phyloP scores from a whole-genome alignment of 2,888 invertebrate genomes.

The Tenthredo mesomela region DNA sequence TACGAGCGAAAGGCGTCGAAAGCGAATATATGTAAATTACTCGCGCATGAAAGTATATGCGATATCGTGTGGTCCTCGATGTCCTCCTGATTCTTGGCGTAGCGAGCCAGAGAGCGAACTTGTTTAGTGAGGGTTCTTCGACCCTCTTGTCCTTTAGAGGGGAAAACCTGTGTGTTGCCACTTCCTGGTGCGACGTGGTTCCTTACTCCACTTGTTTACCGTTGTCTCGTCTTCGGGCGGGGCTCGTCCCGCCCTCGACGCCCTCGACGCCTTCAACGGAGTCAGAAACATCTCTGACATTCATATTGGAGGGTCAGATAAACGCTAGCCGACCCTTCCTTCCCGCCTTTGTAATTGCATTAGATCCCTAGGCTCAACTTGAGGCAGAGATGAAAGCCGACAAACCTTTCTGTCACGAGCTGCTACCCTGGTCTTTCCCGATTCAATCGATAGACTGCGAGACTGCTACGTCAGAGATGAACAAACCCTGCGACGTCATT shows the following conservation, averaged over 20 bases:
- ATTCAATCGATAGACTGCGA: slow-evolving; percentile 76
- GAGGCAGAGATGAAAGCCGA: not conserved
- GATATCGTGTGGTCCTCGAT: slow-evolving; percentile 22
- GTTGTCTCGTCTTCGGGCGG: slow-evolving; percentile 70
- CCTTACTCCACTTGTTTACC: slow-evolving; percentile 74
- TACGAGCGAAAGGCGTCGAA: slow-evolving; percentile 2
- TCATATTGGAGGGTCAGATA: slow-evolving; percentile 42
- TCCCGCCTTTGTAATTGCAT: slow-evolving; percentile 38
- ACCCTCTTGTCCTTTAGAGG: slow-evolving; percentile 34
- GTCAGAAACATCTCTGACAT: slow-evolving; percentile 4
- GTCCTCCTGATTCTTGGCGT: slow-evolving; percentile 36
- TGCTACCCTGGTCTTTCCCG: slow-evolving; percentile 74
- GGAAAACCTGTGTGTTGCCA: slow-evolving; percentile 60
- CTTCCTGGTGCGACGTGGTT: slow-evolving; percentile 69
- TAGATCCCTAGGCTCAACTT: slow-evolving; percentile 9
- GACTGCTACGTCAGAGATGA: slow-evolving; percentile 47
- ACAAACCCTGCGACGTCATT: slow-evolving; percentile 4
- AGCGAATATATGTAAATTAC: slow-evolving; percentile 19
- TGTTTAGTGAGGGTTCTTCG: slow-evolving; percentile 12
- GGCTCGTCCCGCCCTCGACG: slow-evolving; percentile 56
- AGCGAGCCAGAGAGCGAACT: slow-evolving; percentile 32
- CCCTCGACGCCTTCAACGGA: slow-evolving; percentile 33
- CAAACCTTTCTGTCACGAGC: slow-evolving; percentile 56
- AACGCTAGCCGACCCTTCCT: slow-evolving; percentile 5
- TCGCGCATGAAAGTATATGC: slow-evolving; percentile 14